Conservation (phyloP, 2,113 vertebrate species). For the Platycercus adscitus region DNA sequence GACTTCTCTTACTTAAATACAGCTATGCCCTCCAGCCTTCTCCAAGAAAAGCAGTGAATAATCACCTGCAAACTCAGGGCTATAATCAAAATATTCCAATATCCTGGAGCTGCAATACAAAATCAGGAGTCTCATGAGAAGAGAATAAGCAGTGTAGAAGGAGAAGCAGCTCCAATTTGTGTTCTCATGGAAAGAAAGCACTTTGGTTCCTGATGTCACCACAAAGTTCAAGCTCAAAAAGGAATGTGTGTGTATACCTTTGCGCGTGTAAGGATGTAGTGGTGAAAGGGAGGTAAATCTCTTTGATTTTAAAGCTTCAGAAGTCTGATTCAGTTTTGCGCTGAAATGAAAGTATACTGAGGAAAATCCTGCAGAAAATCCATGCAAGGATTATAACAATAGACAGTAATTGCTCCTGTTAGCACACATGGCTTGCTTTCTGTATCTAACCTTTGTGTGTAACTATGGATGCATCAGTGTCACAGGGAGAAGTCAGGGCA, state of each 20-base stretch:
- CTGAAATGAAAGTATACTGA: not conserved
- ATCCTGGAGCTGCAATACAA: not conserved
- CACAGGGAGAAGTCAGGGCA: not conserved
- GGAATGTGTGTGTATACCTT: not conserved
- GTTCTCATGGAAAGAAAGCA: not conserved
- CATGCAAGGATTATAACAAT: not conserved
- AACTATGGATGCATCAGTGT: not conserved
- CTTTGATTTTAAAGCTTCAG: not conserved
- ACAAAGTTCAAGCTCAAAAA: not conserved
- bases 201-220: not conserved
- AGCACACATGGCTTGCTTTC: not conserved
- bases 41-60: not conserved
- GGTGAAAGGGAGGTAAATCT: not conserved
- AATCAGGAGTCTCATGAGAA: not conserved
- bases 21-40: not conserved
- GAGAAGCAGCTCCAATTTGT: not conserved
- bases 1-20: not conserved
- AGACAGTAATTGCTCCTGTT: not conserved
- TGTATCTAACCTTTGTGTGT: rapidly evolving
- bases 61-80: not conserved
- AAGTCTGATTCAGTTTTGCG: not conserved
- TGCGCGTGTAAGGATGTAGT: not conserved
- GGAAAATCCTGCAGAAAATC: not conserved
- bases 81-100: not conserved
- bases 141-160: rapidly evolving